Base-by-base conservation (phyloP, 2,113 vertebrate species). In the Daphoenositta chrysoptera region DNA sequence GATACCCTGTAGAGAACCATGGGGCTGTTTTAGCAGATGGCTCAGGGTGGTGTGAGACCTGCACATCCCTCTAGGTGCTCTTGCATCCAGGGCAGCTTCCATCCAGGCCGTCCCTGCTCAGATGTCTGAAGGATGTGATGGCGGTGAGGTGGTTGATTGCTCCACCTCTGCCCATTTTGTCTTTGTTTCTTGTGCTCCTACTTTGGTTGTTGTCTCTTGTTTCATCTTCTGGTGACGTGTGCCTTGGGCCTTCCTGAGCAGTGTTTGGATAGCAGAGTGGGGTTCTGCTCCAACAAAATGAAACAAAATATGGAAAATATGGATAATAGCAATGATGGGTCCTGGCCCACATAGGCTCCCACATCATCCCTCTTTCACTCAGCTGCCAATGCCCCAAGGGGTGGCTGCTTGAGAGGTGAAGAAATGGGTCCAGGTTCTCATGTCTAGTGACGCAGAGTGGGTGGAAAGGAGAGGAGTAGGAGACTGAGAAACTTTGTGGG, bases 251-350 rank as follows among this genome's bases (percentile, higher is more conserved):
- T 69, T 90, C 26, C 61, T 79, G 78, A 72, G 88, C 1, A 0
- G 35, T 61, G 82, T 83, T 91, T 93, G 87, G 78, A 60, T 68
- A 56, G 65, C 39, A 71, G 30, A 94, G 37, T 0, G 0, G 50
- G 37, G 48, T 64, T 97, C 73, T 95, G 85, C 78, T 94, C 94
- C 94, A 96, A 93, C 48, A 33, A 18, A 88, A 39, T 6, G 27
- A 73, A 93, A 73, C 26, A 64, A 87, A 94, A 70, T 35, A 26
- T 20, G 85, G 92, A 96, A 96, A 94, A 80, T 90, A 83, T 6
- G 33, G 63, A 11, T 96, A 88, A 90, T 54, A 80, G 54, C 77
- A 77, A 51, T 54, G 39, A 77, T 77, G 76, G 79, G 66, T 61
- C 85, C 83, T 65, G 63, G 86, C 90, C 63, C 50, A 42, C 0